Evolutionary conservation across 2,888 invertebrate genomes (phyloP).

Genomic region (Drosophila lutescens): DNA sequence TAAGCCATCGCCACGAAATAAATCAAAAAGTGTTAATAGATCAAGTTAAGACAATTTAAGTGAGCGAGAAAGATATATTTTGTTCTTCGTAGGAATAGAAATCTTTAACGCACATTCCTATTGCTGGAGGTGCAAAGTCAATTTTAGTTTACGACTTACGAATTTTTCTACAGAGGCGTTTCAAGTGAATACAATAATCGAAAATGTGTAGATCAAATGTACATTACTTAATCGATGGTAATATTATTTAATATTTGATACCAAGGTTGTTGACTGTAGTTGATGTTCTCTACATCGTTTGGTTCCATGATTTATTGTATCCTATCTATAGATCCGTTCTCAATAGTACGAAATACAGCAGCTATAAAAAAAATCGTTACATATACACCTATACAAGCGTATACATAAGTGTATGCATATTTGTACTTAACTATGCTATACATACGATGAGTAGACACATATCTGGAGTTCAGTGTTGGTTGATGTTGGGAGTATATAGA

Average conservation of each 20-base stretch:
- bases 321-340: slow-evolving; percentile 43
- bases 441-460: slow-evolving; percentile 51
- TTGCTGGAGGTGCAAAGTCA: slow-evolving; percentile 35
- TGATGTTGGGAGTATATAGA: slow-evolving; percentile 41
- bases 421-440: slow-evolving; percentile 46
- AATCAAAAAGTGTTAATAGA: slow-evolving; percentile 41
- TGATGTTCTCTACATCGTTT: slow-evolving; percentile 39
- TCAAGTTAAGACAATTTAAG: background rate
- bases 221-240: slow-evolving; percentile 32
- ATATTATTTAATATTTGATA: slow-evolving; percentile 47
- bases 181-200: slow-evolving; percentile 67
- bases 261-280: slow-evolving; percentile 48
- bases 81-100: slow-evolving; percentile 20
- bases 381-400: slow-evolving; percentile 23
- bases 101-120: slow-evolving; percentile 15
- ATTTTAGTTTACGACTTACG: slow-evolving; percentile 56
- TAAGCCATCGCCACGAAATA: slow-evolving; percentile 28
- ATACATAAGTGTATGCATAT: slow-evolving; percentile 15
- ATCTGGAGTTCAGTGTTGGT: slow-evolving; percentile 52
- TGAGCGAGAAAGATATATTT: background rate
- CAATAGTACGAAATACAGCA: slow-evolving; percentile 20
- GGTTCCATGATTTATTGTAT: slow-evolving; percentile 42
- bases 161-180: slow-evolving; percentile 64
- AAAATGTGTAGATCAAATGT: slow-evolving; percentile 44
- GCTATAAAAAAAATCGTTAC: slow-evolving; percentile 35